A percentile compares a stretch with the other conserved stretches of the same genome.
Conservation (phyloP, 1,140 invertebrate species). For the Atta texana region DNA sequence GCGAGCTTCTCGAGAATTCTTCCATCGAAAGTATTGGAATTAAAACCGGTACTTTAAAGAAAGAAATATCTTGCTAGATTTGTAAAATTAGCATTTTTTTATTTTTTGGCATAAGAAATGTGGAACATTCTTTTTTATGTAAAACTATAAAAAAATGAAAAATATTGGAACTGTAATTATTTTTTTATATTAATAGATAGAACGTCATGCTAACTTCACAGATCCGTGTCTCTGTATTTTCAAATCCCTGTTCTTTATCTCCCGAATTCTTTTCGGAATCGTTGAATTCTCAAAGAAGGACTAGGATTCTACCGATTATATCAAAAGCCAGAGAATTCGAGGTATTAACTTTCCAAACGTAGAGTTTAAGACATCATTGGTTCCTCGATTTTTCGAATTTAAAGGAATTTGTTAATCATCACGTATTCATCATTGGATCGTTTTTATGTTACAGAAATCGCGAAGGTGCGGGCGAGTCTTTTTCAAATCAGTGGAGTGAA, state of each 20-base stretch:
- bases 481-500: slow-evolving; percentile 99
- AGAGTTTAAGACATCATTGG: neutral
- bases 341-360: neutral
- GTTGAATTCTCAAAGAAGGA: neutral
- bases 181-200: too few species aligned
- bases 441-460: slow-evolving; percentile 96
- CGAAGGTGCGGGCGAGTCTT: slow-evolving; percentile 97
- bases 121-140: too few species aligned
- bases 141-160: too few species aligned
- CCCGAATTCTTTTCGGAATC: neutral
- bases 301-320: neutral
- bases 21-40: neutral
- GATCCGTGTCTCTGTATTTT: too few species aligned
- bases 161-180: too few species aligned
- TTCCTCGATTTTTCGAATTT: slow-evolving; percentile 4
- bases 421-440: slow-evolving; percentile 28
- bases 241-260: neutral
- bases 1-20: neutral
- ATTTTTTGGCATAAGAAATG: too few species aligned
- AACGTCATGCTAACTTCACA: too few species aligned
- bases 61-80: neutral
- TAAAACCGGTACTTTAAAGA: neutral
- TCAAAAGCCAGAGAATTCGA: neutral
- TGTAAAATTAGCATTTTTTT: too few species aligned
- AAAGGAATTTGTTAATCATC: neutral